phyloP scores from a whole-genome alignment of 2,888 invertebrate genomes.

The Taphrorychus bicolor region DNA sequence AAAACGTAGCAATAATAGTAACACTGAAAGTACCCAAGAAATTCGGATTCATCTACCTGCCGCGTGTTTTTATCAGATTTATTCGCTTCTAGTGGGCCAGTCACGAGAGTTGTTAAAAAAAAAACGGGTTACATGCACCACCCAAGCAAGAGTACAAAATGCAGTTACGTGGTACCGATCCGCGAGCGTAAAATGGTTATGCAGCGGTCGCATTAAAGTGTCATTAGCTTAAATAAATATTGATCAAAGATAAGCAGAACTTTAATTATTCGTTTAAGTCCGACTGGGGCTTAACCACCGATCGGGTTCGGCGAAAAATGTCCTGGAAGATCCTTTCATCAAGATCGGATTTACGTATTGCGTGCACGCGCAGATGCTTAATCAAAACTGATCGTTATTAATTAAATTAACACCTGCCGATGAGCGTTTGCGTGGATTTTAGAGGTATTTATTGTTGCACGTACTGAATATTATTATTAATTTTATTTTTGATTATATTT shows the following conservation, averaged over 20 bases:
- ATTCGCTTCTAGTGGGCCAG: not conserved
- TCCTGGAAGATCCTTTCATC: not conserved
- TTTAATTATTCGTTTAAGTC: not conserved
- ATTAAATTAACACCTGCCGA: too few relatives aligned
- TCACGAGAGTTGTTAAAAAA: too few relatives aligned
- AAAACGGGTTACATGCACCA: too few relatives aligned
- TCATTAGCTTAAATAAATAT: not conserved
- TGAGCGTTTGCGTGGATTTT: too few relatives aligned
- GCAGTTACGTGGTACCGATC: not conserved
- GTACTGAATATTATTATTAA: too few relatives aligned
- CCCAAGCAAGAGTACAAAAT: not conserved
- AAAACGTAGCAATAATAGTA: not conserved
- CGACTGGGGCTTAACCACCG: not conserved
- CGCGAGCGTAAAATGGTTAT: not conserved
- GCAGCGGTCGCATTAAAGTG: not conserved
- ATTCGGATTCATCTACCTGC: not conserved
- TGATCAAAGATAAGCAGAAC: not conserved
- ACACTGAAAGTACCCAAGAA: not conserved
- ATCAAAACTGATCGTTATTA: too few relatives aligned
- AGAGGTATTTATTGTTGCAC: too few relatives aligned
- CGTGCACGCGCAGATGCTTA: not conserved
- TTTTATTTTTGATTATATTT: too few relatives aligned
- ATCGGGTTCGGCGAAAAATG: not conserved
- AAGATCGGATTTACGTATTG: not conserved
- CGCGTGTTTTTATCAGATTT: too few relatives aligned